These are phyloP conservation scores for Platyrinchus mystaceus DNA, from an alignment of 2,797 vertebrate species.

Conservation along the genomic window DNA sequence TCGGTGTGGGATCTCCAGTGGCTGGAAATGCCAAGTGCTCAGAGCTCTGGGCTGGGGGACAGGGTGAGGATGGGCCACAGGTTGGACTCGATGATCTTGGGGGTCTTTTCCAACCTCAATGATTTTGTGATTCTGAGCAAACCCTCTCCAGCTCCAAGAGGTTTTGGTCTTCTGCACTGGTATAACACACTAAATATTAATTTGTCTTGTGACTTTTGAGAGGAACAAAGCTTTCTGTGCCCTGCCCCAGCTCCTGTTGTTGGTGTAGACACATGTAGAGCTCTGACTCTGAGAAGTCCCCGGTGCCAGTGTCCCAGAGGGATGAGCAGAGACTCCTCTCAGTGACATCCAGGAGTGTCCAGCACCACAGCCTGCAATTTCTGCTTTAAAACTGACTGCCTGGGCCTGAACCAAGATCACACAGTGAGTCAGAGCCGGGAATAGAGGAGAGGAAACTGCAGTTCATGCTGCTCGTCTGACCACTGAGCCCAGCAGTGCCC, in stretches of 20 bases:
- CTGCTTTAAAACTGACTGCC: neutral
- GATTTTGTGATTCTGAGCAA: neutral
- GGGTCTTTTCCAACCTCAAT: neutral
- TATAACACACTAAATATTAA: rapidly evolving
- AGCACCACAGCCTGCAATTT: neutral
- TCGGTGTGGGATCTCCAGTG: neutral
- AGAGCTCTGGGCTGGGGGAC: neutral
- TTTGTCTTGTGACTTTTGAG: neutral
- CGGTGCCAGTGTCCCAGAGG: neutral
- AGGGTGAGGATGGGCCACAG: neutral
- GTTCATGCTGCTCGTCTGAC: neutral
- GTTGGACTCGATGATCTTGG: no score
- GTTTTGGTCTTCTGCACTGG: rapidly evolving
- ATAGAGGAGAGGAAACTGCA: neutral
- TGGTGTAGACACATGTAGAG: rapidly evolving
- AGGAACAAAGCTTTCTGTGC: neutral
- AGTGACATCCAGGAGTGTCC: neutral
- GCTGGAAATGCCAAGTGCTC: neutral
- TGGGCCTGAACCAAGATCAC: neutral
- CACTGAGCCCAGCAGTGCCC: neutral
- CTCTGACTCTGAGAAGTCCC: neutral
- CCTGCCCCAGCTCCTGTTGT: neutral
- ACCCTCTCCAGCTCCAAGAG: rapidly evolving
- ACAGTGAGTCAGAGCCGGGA: neutral
- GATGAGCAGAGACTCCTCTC: neutral